Evolutionary conservation across 1,140 invertebrate species (phyloP), one percentile per base, ranked within the genome.

Genomic region (Cecropterus lyciades): DNA sequence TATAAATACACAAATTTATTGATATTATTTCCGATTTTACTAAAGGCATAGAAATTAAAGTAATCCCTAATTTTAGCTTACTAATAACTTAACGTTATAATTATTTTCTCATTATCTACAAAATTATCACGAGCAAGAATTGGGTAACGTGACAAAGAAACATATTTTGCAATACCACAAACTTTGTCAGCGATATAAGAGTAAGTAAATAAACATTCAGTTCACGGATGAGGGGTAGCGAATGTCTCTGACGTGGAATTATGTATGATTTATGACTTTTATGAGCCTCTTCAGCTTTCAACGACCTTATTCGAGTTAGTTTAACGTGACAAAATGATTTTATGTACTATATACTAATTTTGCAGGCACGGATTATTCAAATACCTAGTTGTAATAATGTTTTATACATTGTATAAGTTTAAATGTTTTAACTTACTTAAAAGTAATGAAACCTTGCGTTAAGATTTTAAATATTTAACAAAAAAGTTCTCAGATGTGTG

Each of bases 261-360:
- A 84, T 75, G 73, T 81, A 78, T 82, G 82, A 86, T 86, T 80
- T 83, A 86, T 72, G 74, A 73, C 72, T 75, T 79, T 80, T 73
- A 80, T 75, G 80, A 74, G 74, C 73, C 72, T 65, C 59, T 66
- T 49, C 62, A 65, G 65, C 69, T 69, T 57, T 63, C 46, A 51
- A 63, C 59, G 60, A 45, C 62, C 72, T 72, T 74, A 73, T 76
- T 79, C 70, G 73, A 65, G 69, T 72, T 69, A 69, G 67, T 56
- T 62, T 65, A 70, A 73, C 60, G 52, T 73, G 68, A 73, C 68
- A 62, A 37, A 30, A 67, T 43, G 65, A 37, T 67, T 70, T 53
- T 62, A 24, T 30, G 33, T 59, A 46, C 16, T 33, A 10, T 24
- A 30, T 15, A 52, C 49, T 52, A 14, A 27, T 52, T 30, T 20